phyloP scores from a whole-genome alignment of 2,888 invertebrate genomes.

The Deilephila porcellus region DNA sequence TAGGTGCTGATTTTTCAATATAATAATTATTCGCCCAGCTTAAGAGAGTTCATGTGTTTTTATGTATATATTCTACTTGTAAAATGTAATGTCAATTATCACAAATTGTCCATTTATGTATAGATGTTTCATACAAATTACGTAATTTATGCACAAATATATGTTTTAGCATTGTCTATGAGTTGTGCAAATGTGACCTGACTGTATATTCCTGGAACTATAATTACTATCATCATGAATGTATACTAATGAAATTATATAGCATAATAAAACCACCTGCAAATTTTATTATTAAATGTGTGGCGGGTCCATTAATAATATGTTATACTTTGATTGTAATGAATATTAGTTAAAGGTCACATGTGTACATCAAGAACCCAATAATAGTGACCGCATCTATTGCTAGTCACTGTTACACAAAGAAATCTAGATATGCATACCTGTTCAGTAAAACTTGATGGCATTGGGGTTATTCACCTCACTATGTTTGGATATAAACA shows the following conservation, averaged over 20 bases:
- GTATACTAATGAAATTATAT: too few species aligned
- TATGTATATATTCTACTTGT: slow-evolving; percentile 31
- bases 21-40: slow-evolving; percentile 38
- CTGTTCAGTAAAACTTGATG: not conserved
- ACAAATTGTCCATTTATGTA: slow-evolving; percentile 41
- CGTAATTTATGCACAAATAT: slow-evolving; percentile 44
- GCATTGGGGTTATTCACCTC: not conserved
- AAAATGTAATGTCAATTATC: slow-evolving; percentile 43
- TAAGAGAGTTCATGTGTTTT: slow-evolving; percentile 40
- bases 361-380: not conserved
- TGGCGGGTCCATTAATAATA: not conserved
- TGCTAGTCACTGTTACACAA: slow-evolving; percentile 1
- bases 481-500: not conserved
- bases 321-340: not conserved
- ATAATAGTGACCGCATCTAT: not conserved
- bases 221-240: not conserved
- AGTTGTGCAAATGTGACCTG: not conserved
- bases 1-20: slow-evolving; percentile 50
- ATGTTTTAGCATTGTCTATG: slow-evolving; percentile 21
- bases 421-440: not conserved
- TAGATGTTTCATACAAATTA: slow-evolving; percentile 36
- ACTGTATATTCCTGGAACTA: not conserved
- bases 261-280: too few species aligned
- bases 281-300: not conserved
- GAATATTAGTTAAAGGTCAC: not conserved